A percentile compares a stretch with the other conserved stretches of the same genome.
phyloP scores from a whole-genome alignment of 2,113 vertebrate species.

The Caloenas nicobarica region DNA sequence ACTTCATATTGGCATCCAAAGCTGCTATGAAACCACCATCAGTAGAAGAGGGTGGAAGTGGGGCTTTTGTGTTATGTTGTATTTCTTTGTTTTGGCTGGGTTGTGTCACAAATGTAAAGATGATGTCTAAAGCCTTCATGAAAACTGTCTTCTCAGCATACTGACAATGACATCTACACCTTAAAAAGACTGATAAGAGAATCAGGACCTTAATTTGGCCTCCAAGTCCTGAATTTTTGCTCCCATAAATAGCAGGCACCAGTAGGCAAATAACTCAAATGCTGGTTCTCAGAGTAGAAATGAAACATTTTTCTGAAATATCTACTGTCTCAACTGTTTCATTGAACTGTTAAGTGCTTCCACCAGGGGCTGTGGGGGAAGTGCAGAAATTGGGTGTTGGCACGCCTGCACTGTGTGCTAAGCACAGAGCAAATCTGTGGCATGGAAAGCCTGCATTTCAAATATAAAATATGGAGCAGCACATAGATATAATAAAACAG shows the following conservation, averaged over 20 bases:
- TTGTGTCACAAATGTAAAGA: not conserved
- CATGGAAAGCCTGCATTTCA: not conserved
- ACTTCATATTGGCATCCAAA: not conserved
- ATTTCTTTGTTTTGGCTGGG: not conserved
- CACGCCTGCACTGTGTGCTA: not conserved
- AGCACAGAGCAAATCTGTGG: not conserved
- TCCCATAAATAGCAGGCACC: not conserved
- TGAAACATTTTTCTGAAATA: not conserved
- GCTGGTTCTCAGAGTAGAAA: not conserved
- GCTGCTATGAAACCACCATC: not conserved
- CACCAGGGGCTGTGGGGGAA: not conserved
- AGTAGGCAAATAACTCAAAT: not conserved
- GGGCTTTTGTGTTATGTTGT: not conserved
- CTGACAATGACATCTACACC: not conserved
- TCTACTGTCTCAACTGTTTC: not conserved
- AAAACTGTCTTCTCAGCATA: not conserved
- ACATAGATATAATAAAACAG: constrained; percentile 22
- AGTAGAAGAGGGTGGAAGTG: not conserved
- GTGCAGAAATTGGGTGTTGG: not conserved
- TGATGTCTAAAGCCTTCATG: not conserved
- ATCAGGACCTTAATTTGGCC: not conserved
- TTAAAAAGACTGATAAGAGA: not conserved
- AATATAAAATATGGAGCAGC: not conserved
- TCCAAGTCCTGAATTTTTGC: not conserved
- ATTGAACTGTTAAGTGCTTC: not conserved